Conservation (phyloP, 2,113 vertebrate genomes). For the Glareola pratincola region DNA sequence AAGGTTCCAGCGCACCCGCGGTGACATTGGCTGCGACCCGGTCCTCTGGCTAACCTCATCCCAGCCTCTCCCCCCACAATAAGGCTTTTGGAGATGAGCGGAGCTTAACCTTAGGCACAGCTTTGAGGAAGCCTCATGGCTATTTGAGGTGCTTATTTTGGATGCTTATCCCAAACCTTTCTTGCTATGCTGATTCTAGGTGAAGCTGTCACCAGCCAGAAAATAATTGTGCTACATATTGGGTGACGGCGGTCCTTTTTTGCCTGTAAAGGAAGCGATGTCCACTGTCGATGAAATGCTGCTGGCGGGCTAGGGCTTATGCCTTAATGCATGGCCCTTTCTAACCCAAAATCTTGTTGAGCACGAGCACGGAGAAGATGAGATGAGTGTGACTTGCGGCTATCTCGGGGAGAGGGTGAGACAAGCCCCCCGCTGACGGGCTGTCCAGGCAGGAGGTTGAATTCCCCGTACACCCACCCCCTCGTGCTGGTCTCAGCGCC, state of each 20-base stretch:
- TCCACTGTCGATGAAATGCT: background rate
- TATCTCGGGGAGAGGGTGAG: background rate
- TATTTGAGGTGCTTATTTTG: background rate
- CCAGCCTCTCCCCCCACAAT: background rate
- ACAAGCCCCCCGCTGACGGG: rapidly evolving
- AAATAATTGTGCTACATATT: background rate
- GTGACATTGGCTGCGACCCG: rapidly evolving
- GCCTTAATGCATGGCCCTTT: background rate
- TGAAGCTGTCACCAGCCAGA: background rate
- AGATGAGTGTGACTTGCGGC: background rate
- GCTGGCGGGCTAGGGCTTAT: background rate
- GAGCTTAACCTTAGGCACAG: background rate
- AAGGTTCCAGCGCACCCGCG: background rate
- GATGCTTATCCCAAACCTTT: background rate
- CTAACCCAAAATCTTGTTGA: background rate
- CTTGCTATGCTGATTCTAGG: background rate
- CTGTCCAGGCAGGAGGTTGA: background rate
- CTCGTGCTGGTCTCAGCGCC: background rate
- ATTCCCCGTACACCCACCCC: rapidly evolving
- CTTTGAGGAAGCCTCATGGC: background rate
- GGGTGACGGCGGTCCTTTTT: background rate
- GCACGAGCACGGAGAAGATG: background rate
- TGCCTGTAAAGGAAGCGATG: background rate
- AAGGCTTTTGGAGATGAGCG: background rate
- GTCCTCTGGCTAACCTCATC: background rate